Conservation (phyloP, 2,113 vertebrate genomes). For the Corynorhinus townsendii region DNA sequence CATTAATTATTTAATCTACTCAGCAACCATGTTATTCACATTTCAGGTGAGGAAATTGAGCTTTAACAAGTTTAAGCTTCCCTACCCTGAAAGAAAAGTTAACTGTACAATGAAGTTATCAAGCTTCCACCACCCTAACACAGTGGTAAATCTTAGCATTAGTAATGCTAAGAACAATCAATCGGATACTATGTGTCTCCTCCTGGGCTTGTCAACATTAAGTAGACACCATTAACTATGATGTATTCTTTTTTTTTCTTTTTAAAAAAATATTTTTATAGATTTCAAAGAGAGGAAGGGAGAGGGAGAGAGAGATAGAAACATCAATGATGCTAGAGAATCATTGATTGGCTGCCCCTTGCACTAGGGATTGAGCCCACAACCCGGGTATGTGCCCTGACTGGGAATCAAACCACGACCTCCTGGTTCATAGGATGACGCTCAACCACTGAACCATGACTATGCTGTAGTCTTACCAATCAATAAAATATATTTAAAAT, state of each 20-base stretch:
- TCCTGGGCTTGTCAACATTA: neutral
- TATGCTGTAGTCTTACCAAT: too few relatives aligned
- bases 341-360: neutral
- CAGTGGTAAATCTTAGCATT: neutral
- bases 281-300: neutral
- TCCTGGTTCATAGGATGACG: neutral
- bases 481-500: too few relatives aligned
- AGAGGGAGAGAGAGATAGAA: neutral
- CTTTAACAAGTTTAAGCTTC: neutral
- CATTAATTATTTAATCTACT: neutral
- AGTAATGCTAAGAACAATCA: neutral
- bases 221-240: neutral
- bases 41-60: slow-evolving; percentile 9
- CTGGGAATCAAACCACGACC: neutral
- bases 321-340: neutral
- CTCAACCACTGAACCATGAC: neutral
- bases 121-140: neutral
- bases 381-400: neutral
- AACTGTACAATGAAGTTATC: neutral
- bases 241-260: neutral
- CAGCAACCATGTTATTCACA: neutral
- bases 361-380: neutral
- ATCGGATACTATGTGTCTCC: neutral
- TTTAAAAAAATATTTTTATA: neutral
- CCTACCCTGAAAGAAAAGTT: neutral